Evolutionary conservation across 2,113 vertebrate species (phyloP).

Genomic region (pig (Sus scrofa)): DNA sequence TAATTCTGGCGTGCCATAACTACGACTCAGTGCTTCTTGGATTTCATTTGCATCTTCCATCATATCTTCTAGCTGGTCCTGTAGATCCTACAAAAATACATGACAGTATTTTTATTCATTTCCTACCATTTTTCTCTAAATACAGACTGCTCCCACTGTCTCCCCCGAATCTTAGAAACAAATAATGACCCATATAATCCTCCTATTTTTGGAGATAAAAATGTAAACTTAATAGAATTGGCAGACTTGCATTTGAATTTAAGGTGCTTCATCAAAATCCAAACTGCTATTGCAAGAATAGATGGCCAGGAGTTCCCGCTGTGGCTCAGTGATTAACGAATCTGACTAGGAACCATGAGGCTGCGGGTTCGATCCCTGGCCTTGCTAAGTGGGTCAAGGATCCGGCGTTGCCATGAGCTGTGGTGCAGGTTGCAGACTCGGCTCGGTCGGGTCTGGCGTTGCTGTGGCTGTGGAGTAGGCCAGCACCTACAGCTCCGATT

Average conservation of each 20-base stretch:
- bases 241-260: conserved; percentile 20
- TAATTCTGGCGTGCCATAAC: conserved; percentile 97
- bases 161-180: conserved; percentile 35
- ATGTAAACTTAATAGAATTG: conserved; percentile 6
- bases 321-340: no score
- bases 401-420: no score
- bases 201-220: conserved; percentile 29
- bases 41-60: conserved; percentile 98
- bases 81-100: conserved; percentile 91
- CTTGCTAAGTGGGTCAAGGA: no score
- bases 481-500: no score
- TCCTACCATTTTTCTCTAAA: neutral
- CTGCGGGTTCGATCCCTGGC: no score
- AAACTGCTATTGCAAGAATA: neutral
- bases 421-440: no score
- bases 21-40: conserved; percentile 96
- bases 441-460: no score
- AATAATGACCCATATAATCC: neutral
- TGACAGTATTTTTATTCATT: neutral
- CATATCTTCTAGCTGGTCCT: conserved; percentile 99
- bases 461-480: no score
- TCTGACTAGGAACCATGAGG: no score
- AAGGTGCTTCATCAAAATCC: neutral
- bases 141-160: neutral
- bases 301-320: no score